Conservation (phyloP, 2,113 vertebrate genomes). For the Phalacrocorax carbo region DNA sequence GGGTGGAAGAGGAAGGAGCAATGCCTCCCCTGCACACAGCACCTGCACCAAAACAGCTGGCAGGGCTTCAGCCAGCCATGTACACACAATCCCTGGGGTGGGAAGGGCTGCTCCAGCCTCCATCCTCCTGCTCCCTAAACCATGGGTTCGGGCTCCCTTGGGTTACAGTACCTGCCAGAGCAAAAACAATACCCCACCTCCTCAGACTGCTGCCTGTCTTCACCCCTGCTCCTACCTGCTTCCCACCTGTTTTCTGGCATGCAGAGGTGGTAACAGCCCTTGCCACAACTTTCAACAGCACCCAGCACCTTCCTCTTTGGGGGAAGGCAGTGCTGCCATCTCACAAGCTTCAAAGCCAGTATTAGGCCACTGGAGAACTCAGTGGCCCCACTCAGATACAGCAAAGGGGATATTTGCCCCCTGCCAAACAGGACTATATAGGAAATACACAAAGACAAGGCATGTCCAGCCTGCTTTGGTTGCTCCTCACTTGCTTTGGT, state of each 20-base stretch:
- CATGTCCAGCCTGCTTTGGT: background rate
- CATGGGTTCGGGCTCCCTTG: fast-evolving
- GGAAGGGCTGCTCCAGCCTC: background rate
- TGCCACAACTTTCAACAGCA: background rate
- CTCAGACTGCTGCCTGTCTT: no score
- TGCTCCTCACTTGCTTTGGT: background rate
- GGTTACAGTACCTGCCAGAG: background rate
- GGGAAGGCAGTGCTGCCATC: background rate
- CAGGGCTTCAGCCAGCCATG: background rate
- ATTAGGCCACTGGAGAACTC: background rate
- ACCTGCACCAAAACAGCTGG: background rate
- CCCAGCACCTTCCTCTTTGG: background rate
- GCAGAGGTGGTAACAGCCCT: background rate
- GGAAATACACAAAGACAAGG: background rate
- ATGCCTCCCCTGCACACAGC: background rate
- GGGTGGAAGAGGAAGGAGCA: background rate
- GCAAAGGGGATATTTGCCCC: background rate
- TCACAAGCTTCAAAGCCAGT: background rate
- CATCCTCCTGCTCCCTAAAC: background rate
- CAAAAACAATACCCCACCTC: background rate
- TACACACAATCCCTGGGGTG: background rate
- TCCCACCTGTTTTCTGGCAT: background rate
- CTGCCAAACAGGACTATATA: background rate
- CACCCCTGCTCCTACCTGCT: background rate
- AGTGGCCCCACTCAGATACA: background rate